A percentile compares a stretch with the other conserved stretches of the same genome.
Evolutionary conservation across 92 coral and sea anemone genomes (phyloP).

Genomic region (Blastomussa wellsi): DNA sequence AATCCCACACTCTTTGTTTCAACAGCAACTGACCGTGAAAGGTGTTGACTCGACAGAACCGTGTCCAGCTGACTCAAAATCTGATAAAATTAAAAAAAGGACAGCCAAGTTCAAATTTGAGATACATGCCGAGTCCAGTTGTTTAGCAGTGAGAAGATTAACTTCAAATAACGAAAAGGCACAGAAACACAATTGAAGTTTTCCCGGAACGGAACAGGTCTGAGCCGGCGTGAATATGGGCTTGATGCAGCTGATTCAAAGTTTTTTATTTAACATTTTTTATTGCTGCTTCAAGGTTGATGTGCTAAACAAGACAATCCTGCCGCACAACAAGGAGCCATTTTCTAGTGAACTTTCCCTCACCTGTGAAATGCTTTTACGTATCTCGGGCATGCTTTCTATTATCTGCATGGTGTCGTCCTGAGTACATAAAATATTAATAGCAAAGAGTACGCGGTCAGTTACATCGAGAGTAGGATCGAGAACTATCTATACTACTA

Average conservation of each 20-base stretch:
- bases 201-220: too few species aligned
- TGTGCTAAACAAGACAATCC: not conserved
- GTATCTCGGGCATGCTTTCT: slow-evolving; percentile 77
- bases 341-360: not conserved
- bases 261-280: too few species aligned
- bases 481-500: not conserved
- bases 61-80: slow-evolving; percentile 59
- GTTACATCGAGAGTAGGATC: not conserved
- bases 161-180: not conserved
- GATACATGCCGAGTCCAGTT: not conserved
- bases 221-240: too few species aligned
- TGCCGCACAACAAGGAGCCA: not conserved
- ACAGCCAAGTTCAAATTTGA: not conserved
- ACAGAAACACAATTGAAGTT: not conserved
- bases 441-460: not conserved
- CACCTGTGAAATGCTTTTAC: slow-evolving; percentile 69
- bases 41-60: slow-evolving; percentile 57
- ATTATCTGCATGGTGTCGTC: slow-evolving; percentile 66
- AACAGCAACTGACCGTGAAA: slow-evolving; percentile 19
- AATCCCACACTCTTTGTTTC: slow-evolving; percentile 36
- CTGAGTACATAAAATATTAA: slow-evolving; percentile 33
- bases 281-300: too few species aligned
- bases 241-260: too few species aligned
- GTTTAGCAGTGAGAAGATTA: not conserved
- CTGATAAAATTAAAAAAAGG: slow-evolving; percentile 25